Evolutionary conservation across 1,140 invertebrate genomes (phyloP).

Genomic region (Gonatopus flavifemur): DNA sequence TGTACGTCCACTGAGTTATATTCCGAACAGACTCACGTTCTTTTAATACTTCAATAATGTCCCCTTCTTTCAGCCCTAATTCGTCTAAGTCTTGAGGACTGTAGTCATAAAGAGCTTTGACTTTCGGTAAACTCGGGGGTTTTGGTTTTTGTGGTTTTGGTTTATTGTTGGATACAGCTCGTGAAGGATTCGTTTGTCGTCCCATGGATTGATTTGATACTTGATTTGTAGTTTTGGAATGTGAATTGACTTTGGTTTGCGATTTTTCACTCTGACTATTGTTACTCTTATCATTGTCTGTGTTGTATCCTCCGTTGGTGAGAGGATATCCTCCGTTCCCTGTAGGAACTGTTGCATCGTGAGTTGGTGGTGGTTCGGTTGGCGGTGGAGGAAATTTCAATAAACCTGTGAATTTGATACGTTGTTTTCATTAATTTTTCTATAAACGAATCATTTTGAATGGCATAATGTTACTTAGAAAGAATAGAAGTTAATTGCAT

Average conservation of each 20-base stretch:
- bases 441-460: no score
- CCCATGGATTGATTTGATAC: not conserved
- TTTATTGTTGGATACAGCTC: conserved; percentile 4
- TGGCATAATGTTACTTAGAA: no score
- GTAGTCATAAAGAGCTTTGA: conserved; percentile 68
- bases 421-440: no score
- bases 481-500: no score
- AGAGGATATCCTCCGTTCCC: conserved; percentile 39
- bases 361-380: conserved; percentile 58
- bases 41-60: conserved; percentile 67
- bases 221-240: no score
- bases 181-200: not conserved
- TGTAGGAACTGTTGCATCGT: conserved; percentile 50
- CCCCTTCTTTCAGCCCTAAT: conserved; percentile 65
- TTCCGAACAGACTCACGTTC: conserved; percentile 59
- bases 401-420: conserved; percentile 27
- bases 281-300: conserved; percentile 3
- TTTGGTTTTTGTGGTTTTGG: conserved; percentile 36
- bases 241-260: no score
- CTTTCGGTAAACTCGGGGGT: conserved; percentile 57
- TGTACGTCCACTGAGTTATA: not conserved
- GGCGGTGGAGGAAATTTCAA: conserved; percentile 58
- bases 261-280: no score
- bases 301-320: conserved; percentile 6
- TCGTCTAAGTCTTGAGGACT: conserved; percentile 72